Evolutionary conservation across 2,113 vertebrate species (phyloP).

Genomic region (Notothenia coriiceps): DNA sequence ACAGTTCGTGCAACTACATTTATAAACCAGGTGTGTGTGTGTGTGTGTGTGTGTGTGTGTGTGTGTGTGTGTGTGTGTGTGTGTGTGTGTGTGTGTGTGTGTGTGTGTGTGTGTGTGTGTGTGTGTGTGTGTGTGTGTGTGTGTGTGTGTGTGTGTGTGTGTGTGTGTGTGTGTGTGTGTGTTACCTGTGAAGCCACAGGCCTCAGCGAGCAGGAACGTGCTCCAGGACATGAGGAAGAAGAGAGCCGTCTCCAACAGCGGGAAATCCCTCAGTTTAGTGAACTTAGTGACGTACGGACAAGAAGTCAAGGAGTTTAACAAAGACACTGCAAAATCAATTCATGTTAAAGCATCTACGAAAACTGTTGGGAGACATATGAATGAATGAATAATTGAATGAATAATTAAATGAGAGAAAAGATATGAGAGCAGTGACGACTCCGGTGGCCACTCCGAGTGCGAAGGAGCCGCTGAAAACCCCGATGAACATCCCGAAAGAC

Average conservation of each 20-base stretch:
- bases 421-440: constrained; percentile 97
- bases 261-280: constrained; percentile 96
- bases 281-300: constrained; percentile 94
- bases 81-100: too few species aligned
- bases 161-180: background rate
- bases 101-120: too few species aligned
- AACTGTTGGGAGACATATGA: too few species aligned
- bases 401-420: constrained; percentile 76
- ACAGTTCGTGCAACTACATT: too few species aligned
- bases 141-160: background rate
- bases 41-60: too few species aligned
- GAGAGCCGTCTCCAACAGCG: constrained; percentile 93
- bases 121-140: background rate
- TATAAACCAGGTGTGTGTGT: too few species aligned
- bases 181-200: constrained; percentile 96
- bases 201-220: constrained; percentile 96
- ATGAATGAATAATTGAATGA: too few species aligned
- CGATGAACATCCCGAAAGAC: constrained; percentile 95
- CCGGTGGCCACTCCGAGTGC: constrained; percentile 96
- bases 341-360: background rate
- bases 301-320: constrained; percentile 58
- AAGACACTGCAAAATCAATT: background rate
- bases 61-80: too few species aligned
- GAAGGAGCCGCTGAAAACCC: constrained; percentile 98
- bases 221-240: constrained; percentile 99